Evolutionary conservation across 2,797 vertebrate genomes (phyloP).

Genomic region (Masticophis lateralis): DNA sequence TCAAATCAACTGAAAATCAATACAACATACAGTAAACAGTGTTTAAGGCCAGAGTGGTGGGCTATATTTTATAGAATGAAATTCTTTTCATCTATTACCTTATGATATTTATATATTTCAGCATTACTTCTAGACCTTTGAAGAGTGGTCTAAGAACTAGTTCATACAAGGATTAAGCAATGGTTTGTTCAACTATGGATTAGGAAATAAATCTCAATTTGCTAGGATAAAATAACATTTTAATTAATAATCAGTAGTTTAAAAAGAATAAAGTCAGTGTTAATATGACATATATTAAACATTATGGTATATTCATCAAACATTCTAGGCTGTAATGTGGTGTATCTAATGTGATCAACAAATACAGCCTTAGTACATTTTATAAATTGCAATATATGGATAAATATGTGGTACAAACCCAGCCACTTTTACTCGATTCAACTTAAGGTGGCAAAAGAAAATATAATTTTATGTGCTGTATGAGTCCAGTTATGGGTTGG

Average conservation of each 20-base stretch:
- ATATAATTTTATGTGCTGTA: not conserved
- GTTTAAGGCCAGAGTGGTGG: not conserved
- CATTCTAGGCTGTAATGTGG: not conserved
- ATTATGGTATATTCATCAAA: not conserved
- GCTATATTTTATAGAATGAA: not conserved
- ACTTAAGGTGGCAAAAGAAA: not conserved
- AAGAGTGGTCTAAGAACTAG: not conserved
- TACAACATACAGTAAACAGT: not conserved
- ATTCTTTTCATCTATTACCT: not conserved
- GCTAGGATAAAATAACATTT: not conserved
- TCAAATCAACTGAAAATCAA: conserved; percentile 21
- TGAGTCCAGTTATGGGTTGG: not conserved
- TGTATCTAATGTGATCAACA: not conserved
- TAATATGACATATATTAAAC: not conserved
- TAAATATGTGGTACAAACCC: not conserved
- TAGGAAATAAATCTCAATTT: not conserved
- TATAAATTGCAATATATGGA: not conserved
- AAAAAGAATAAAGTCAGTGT: not conserved
- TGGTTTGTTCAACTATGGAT: not conserved
- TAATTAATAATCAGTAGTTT: not conserved
- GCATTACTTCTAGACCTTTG: not conserved
- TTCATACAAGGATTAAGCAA: not conserved
- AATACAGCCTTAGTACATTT: not conserved
- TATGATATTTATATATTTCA: not conserved
- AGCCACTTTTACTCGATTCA: not conserved